These are phyloP conservation scores for Anableps anableps DNA, from an alignment of 2,797 vertebrate species.

Conservation along the genomic window DNA sequence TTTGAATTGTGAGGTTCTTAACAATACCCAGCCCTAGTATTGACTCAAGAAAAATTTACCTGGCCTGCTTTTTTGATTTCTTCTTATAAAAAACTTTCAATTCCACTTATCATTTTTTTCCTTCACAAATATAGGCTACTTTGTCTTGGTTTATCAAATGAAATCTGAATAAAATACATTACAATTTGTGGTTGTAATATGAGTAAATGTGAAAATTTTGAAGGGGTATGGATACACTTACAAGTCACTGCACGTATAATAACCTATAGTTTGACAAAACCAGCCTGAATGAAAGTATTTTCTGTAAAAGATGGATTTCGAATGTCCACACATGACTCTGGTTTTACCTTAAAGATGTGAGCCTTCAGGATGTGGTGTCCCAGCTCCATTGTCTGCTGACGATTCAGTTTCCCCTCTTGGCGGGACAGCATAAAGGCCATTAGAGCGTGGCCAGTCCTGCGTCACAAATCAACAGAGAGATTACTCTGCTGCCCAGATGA, in stretches of 20 bases:
- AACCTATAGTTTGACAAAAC: not conserved
- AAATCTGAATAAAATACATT: not conserved
- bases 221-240: not conserved
- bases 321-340: conserved; percentile 5
- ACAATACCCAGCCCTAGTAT: no score
- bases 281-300: conserved; percentile 3
- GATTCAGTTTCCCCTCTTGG: conserved; percentile 96
- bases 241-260: not conserved
- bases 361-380: conserved; percentile 99
- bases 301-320: conserved; percentile 14
- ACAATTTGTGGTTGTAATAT: not conserved
- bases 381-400: conserved; percentile 98
- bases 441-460: conserved; percentile 93
- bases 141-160: not conserved
- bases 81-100: not conserved
- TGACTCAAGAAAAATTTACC: not conserved
- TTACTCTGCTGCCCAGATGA: not conserved
- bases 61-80: not conserved
- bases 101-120: not conserved
- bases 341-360: conserved; percentile 96
- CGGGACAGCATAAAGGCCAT: conserved; percentile 98
- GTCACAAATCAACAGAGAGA: conserved; percentile 38
- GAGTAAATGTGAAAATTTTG: not conserved
- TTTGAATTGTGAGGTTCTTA: no score
- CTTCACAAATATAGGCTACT: not conserved